phyloP scores from a whole-genome alignment of 2,888 invertebrate genomes.

The Synergus japonicus region DNA sequence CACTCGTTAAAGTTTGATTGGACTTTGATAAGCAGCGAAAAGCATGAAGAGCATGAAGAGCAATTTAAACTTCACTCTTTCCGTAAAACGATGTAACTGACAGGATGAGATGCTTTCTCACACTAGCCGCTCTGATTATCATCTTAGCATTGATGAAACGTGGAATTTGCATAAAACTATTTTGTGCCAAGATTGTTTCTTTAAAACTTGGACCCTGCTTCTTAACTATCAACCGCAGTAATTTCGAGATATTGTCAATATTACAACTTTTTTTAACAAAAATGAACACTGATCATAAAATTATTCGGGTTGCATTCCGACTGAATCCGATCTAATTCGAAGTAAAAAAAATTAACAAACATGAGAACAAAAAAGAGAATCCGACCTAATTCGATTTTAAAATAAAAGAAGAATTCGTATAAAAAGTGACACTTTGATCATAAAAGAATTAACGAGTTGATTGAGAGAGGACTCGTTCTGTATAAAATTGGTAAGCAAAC shows the following conservation, averaged over 20 bases:
- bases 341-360: too few species aligned
- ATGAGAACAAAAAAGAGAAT: too few species aligned
- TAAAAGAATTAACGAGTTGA: neutral
- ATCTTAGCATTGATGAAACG: neutral
- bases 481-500: constrained; percentile 15
- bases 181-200: too few species aligned
- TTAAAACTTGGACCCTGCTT: too few species aligned
- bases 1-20: constrained; percentile 69
- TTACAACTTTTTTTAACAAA: neutral
- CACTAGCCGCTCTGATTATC: neutral
- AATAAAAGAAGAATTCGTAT: neutral
- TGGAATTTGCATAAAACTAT: too few species aligned
- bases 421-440: neutral
- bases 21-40: constrained; percentile 65
- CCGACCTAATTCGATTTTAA: too few species aligned
- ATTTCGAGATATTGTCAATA: too few species aligned
- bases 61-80: constrained; percentile 32
- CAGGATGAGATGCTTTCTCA: neutral
- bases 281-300: too few species aligned
- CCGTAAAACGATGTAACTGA: constrained; percentile 6
- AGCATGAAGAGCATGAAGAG: constrained; percentile 29
- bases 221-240: too few species aligned
- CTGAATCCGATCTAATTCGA: too few species aligned
- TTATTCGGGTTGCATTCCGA: too few species aligned
- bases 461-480: neutral